Percentiles rank a stretch among this genome's conserved stretches.
phyloP scores from a whole-genome alignment of 2,888 invertebrate species.

The Mythimna impura region DNA sequence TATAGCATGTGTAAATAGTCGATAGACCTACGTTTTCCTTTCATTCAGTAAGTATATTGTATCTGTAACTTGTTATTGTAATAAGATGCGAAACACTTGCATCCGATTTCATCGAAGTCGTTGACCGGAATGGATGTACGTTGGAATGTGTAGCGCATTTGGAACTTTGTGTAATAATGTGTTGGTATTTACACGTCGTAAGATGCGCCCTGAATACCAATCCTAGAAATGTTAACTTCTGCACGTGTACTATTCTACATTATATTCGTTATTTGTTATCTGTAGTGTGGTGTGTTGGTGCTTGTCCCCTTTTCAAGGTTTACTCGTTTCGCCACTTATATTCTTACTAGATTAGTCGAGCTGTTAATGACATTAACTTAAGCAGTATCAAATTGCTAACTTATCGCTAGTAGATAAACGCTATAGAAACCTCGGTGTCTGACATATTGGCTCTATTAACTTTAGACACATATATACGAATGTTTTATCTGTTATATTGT shows the following conservation, averaged over 20 bases:
- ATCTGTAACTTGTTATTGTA: constrained; percentile 52
- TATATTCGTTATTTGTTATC: constrained; percentile 29
- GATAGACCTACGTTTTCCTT: constrained; percentile 43
- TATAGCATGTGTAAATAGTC: constrained; percentile 12
- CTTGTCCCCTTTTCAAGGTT: constrained; percentile 27
- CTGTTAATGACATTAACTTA: constrained; percentile 15
- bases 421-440: neutral
- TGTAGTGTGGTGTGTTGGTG: neutral
- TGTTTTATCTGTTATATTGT: constrained; percentile 3
- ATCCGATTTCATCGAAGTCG: constrained; percentile 62
- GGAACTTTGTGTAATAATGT: constrained; percentile 62
- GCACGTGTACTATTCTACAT: constrained; percentile 21
- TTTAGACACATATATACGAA: neutral
- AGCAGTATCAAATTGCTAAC: constrained; percentile 31
- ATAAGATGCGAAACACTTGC: constrained; percentile 59
- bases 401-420: constrained; percentile 9
- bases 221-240: constrained; percentile 63
- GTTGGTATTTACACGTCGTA: constrained; percentile 68
- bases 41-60: constrained; percentile 25
- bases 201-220: constrained; percentile 70
- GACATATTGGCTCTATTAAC: constrained; percentile 9
- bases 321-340: constrained; percentile 28
- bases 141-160: constrained; percentile 60
- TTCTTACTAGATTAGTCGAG: constrained; percentile 16
- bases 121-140: constrained; percentile 55